Base-by-base conservation (phyloP, 1,140 invertebrate species). In the Stegodyphus mimosarum region DNA sequence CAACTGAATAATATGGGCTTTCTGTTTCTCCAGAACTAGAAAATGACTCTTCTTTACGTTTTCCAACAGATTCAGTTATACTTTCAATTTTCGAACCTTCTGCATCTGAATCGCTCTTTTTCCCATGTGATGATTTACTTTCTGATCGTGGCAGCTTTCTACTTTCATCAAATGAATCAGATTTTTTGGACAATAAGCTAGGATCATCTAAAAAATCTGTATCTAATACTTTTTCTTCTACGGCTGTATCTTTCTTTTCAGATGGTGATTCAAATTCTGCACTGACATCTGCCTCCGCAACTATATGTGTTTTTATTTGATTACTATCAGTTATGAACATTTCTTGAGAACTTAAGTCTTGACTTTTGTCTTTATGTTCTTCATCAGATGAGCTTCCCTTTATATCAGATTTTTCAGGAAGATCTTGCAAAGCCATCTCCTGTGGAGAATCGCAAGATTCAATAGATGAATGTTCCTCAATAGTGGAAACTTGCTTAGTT, bases 1-100 rank as follows among this genome's bases (percentile, higher is more conserved):
- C 96, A 90, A 95, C 96, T 77, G 95, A 96, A 85, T 96, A 95
- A 90, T 96, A 97, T 88, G 95, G 94, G 90, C 95, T 97, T 88
- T 96, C 95, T 51, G 69, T 86, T 53, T 87, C 85, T 70, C 95
- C 93, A n/a, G 96, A 96, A 91, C 95, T 96, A 0, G 95, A 96
- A 90, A 94, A 95, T 48, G 93, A 90, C 90, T 96, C 95, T 63
- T 81, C 72, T 60, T 87, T 78, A 66, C 49, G 55, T 70, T 84
- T 84, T 6, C 73, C 64, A 51, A 17, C 48, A 13, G 79, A 33
- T 13, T 81, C 79, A 48, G 52, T 33, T 10, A 50, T 18, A 53
- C 73, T 84, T 49, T 84, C 81, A 48, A 75, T 67, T 60, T 84
- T 84, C 13, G 81, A 84, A 9, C 81, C 81, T 67, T 84, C 81